Percentiles rank a stretch among this genome's conserved stretches.
phyloP scores from a whole-genome alignment of 2,797 vertebrate species.

The Rhinichthys osculus region DNA sequence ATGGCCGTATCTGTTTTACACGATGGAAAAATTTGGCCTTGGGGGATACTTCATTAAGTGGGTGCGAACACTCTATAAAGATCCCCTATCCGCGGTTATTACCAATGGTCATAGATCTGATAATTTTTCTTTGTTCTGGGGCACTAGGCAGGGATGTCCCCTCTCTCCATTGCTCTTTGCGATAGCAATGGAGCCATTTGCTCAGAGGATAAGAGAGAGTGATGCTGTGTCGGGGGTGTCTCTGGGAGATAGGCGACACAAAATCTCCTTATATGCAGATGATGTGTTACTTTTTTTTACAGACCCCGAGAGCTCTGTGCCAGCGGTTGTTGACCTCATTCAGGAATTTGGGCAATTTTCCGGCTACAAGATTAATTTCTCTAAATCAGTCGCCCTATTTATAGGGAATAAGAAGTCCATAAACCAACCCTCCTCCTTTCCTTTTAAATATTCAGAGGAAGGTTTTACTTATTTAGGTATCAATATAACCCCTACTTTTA shows the following conservation, averaged over 20 bases:
- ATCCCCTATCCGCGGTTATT: neutral
- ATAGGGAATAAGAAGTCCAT: no score
- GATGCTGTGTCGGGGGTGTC: constrained; percentile 5
- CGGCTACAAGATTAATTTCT: neutral
- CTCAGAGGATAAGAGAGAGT: neutral
- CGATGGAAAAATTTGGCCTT: no score
- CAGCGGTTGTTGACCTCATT: neutral
- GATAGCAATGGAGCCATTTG: neutral
- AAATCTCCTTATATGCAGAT: neutral
- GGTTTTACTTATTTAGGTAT: constrained; percentile 5
- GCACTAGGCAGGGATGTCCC: neutral
- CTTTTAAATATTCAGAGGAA: neutral
- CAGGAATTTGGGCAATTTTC: neutral
- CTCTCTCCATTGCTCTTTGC: neutral
- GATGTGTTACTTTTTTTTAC: neutral
- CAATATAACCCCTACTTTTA: neutral
- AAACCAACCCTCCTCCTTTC: neutral
- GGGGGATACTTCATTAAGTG: no score
- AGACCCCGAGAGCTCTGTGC: neutral
- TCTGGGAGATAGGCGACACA: neutral
- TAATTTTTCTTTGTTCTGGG: neutral
- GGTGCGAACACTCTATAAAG: no score
- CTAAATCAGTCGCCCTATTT: neutral
- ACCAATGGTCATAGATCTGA: constrained; percentile 2
- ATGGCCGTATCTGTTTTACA: neutral